Evolutionary conservation across 2,888 invertebrate genomes (phyloP).

Genomic region (Leptinotarsa juncta): DNA sequence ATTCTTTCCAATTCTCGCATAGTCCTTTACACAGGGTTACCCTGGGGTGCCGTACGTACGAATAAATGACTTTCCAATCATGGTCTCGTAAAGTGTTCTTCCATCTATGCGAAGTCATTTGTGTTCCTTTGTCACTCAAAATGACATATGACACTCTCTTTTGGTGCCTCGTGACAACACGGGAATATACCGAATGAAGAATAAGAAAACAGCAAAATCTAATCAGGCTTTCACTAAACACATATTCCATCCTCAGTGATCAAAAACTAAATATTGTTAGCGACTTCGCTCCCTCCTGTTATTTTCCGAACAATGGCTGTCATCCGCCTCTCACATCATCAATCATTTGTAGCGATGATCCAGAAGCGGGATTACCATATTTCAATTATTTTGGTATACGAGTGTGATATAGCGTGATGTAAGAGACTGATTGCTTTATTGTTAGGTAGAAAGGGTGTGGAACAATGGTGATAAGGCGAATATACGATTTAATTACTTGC

Average conservation of each 20-base stretch:
- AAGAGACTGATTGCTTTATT: conserved; percentile 4
- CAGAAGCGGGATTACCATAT: conserved; percentile 23
- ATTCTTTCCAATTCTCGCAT: too few relatives aligned
- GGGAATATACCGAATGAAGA: too few relatives aligned
- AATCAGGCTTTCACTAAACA: background rate
- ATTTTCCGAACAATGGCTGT: conserved; percentile 25
- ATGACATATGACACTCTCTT: too few relatives aligned
- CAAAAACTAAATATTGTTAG: conserved; percentile 15
- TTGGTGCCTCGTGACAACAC: too few relatives aligned
- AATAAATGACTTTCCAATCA: too few relatives aligned
- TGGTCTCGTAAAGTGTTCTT: too few relatives aligned
- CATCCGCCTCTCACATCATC: conserved; percentile 13
- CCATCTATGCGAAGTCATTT: too few relatives aligned
- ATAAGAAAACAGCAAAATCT: too few relatives aligned
- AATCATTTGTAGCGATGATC: conserved; percentile 21
- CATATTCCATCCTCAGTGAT: background rate
- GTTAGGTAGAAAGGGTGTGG: background rate
- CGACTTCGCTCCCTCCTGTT: conserved; percentile 7
- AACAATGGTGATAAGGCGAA: background rate
- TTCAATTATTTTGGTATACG: conserved; percentile 15
- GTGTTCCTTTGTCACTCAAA: too few relatives aligned
- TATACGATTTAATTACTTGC: conserved; percentile 1
- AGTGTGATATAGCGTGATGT: conserved; percentile 15
- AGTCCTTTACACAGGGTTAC: too few relatives aligned
- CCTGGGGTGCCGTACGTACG: too few relatives aligned